Base-by-base conservation (phyloP, 2,797 vertebrate genomes). In the Lates japonicus region DNA sequence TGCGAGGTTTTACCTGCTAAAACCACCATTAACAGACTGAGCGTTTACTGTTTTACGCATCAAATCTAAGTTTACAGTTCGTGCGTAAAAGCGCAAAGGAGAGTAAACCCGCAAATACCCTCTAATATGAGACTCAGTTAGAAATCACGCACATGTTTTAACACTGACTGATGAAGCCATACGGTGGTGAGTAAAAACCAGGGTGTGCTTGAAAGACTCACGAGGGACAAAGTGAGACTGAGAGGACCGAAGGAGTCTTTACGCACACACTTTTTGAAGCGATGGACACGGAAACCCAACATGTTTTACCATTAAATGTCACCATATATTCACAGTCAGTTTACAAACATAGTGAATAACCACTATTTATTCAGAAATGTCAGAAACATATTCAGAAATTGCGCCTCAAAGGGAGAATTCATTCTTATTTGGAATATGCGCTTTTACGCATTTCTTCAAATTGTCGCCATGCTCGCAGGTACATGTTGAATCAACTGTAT, bases 391-490 rank as follows among this genome's bases (percentile, higher is more conserved):
- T 70, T 1, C 0, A 8, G 2, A 55, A 52, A 16, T 7, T 3
- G 1, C 3, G 0, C 14, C 13, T 4, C 7, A 0, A 0, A 3
- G 0, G 10, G 55, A 59, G 1, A 19, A 0, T 4, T 9, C 1
- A 0, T 9, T 10, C 29, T 17, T 57, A 5, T 49, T 46, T n/a
- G 35, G 33, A 58, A n/a, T 39, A 1, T 59, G 65, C 62, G 35
- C 78, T 61, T 87, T 90, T 73, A 81, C 82, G 80, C 76, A 77
- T 73, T 54, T 64, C 37, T 49, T 7, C 1, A 51, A 71, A 22
- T 1, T 0, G 71, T 35, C 44, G 31, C 63, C 66, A 48, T 62
- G 66, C 13, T 8, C 29, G 6, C 75, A 46, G 82, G 29, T 11
- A 14, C 61, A 49, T 12, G 63, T 76, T 69, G 44, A 59, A 60